Evolutionary conservation across 2,888 invertebrate species (phyloP).

Genomic region (Phragmatobia fuliginosa): DNA sequence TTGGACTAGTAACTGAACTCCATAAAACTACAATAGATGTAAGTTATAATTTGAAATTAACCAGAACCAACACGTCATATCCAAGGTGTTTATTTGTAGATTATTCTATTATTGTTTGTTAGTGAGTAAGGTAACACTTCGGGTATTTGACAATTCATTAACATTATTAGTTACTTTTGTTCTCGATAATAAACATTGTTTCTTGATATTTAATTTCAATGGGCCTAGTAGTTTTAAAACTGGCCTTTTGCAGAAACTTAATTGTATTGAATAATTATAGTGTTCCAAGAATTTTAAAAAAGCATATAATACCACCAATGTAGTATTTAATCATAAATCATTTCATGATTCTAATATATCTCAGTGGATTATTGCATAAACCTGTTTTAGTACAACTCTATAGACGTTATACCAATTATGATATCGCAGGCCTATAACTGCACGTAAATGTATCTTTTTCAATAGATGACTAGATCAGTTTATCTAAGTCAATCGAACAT

Average conservation of each 20-base stretch:
- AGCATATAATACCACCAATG: not conserved
- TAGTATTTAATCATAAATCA: not conserved
- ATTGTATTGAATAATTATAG: not conserved
- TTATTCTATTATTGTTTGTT: no score
- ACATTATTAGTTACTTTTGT: not conserved
- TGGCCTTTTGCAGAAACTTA: not conserved
- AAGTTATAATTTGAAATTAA: not conserved
- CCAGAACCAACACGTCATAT: not conserved
- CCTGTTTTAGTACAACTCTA: constrained; percentile 1
- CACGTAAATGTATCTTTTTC: not conserved
- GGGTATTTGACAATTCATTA: no score
- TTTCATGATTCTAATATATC: not conserved
- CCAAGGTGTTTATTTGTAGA: not conserved
- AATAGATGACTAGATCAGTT: not conserved
- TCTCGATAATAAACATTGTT: not conserved
- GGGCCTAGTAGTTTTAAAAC: not conserved
- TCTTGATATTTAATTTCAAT: not conserved
- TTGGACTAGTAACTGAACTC: not conserved
- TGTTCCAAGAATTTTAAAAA: not conserved
- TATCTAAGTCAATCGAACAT: not conserved
- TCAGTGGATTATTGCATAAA: not conserved
- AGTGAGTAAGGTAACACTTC: no score
- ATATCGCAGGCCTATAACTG: not conserved
- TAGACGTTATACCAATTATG: not conserved
- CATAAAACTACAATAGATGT: not conserved